A percentile compares a stretch with the other conserved stretches of the same genome.
These are phyloP conservation scores for Sarcophaga bullata DNA, from an alignment of 1,140 invertebrate species.

Conservation along the genomic window DNA sequence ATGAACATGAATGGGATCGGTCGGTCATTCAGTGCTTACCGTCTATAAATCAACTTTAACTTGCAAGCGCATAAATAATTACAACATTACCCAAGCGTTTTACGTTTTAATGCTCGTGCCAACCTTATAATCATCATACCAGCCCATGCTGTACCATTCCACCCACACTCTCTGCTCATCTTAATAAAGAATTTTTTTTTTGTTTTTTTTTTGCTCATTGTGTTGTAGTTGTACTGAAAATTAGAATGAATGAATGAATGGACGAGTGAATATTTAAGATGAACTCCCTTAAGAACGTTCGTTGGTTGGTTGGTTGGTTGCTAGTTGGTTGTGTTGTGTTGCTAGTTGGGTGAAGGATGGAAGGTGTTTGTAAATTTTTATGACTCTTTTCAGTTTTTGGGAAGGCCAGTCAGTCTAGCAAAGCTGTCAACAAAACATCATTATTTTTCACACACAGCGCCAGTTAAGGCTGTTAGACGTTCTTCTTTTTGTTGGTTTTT, in stretches of 20 bases:
- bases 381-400: slow-evolving; percentile 16
- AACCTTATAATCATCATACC: neutral
- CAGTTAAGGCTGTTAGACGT: slow-evolving; percentile 20
- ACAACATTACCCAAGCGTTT: slow-evolving; percentile 31
- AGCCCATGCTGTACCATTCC: neutral
- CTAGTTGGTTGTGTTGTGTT: too few species aligned
- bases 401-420: slow-evolving; percentile 4
- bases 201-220: too few species aligned
- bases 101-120: neutral
- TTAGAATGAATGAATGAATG: too few species aligned
- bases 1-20: slow-evolving; percentile 11
- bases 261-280: too few species aligned
- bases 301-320: too few species aligned
- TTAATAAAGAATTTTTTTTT: too few species aligned
- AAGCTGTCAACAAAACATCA: slow-evolving; percentile 23
- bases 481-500: neutral
- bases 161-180: neutral
- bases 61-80: slow-evolving; percentile 44
- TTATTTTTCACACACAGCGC: slow-evolving; percentile 14
- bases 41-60: slow-evolving; percentile 36
- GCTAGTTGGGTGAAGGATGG: neutral
- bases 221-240: too few species aligned
- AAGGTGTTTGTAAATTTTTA: neutral
- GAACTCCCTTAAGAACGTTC: too few species aligned
- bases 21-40: slow-evolving; percentile 13